Conservation (phyloP, 2,888 invertebrate genomes). For the Dasypogon diadema region DNA sequence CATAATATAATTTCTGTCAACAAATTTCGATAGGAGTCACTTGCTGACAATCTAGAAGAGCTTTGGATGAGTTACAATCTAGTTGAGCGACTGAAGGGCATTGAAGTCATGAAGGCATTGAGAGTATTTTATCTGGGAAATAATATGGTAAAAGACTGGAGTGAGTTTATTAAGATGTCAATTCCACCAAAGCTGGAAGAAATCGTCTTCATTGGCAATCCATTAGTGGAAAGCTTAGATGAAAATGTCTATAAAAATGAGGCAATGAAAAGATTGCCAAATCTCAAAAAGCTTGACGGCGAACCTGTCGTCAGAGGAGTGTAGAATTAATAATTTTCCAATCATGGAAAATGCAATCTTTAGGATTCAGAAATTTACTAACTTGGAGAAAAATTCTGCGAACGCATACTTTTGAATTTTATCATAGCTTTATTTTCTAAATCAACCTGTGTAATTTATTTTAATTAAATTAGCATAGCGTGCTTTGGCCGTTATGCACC, state of each 20-base stretch:
- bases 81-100: slow-evolving; percentile 92
- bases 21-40: slow-evolving; percentile 75
- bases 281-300: slow-evolving; percentile 84
- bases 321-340: too few species aligned
- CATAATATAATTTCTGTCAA: slow-evolving; percentile 34
- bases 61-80: slow-evolving; percentile 95
- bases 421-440: too few species aligned
- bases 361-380: too few species aligned
- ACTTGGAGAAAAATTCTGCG: too few species aligned
- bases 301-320: slow-evolving; percentile 74
- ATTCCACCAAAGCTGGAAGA: slow-evolving; percentile 81
- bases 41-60: slow-evolving; percentile 90
- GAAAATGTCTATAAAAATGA: slow-evolving; percentile 79
- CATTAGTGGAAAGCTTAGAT: slow-evolving; percentile 80
- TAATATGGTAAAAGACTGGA: slow-evolving; percentile 90
- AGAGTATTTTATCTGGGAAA: slow-evolving; percentile 87
- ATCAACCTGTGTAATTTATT: too few species aligned
- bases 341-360: too few species aligned
- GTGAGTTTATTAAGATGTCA: slow-evolving; percentile 85
- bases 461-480: too few species aligned
- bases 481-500: too few species aligned
- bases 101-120: slow-evolving; percentile 82
- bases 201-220: slow-evolving; percentile 85
- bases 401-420: too few species aligned
- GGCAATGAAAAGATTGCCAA: slow-evolving; percentile 78